Conservation (phyloP, 1,140 invertebrate genomes). For the Belonocnema kinseyi region DNA sequence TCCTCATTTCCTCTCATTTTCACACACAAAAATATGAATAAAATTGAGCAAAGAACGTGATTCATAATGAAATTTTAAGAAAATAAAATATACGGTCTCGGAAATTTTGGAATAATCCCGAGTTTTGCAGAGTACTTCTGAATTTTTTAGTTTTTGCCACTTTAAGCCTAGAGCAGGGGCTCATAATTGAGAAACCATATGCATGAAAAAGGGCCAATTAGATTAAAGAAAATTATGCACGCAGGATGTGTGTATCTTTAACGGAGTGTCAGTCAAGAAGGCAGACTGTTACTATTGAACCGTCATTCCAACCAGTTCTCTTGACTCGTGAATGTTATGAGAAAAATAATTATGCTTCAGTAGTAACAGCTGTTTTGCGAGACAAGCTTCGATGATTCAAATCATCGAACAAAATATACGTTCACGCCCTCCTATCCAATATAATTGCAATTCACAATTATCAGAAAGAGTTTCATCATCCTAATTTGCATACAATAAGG, state of each 20-base stretch:
- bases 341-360: constrained; percentile 2
- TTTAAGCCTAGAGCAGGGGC: background rate
- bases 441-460: too few relatives aligned
- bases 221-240: constrained; percentile 17
- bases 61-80: too few relatives aligned
- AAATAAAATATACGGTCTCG: too few relatives aligned
- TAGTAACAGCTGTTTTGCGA: constrained; percentile 2
- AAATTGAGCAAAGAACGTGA: too few relatives aligned
- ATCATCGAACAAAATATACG: background rate
- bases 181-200: constrained; percentile 21
- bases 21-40: too few relatives aligned
- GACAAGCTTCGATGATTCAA: background rate
- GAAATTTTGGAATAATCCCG: too few relatives aligned
- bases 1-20: too few relatives aligned
- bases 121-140: too few relatives aligned
- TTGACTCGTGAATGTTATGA: background rate
- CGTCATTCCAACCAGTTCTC: constrained; percentile 23
- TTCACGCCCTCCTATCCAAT: background rate
- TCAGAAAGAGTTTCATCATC: too few relatives aligned
- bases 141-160: too few relatives aligned
- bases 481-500: too few relatives aligned
- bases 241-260: constrained; percentile 36
- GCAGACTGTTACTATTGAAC: constrained; percentile 22
- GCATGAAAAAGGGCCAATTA: constrained; percentile 9
- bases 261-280: constrained; percentile 18